Base-by-base conservation (phyloP, 2,113 vertebrate species). In the Ardeotis arabs region DNA sequence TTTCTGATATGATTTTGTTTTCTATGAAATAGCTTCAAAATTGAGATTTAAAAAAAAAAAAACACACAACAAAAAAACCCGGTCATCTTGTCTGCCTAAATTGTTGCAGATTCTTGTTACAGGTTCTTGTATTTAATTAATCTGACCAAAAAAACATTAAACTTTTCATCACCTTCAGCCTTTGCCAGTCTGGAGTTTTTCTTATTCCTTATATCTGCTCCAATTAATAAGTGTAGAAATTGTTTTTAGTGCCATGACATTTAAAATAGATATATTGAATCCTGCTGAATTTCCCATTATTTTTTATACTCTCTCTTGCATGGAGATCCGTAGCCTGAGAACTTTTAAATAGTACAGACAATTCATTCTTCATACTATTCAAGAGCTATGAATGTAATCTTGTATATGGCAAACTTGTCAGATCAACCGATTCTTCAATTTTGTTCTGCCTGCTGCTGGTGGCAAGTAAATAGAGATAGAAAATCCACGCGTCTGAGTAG, bases 211-310 rank as follows among this genome's bases (percentile, higher is more conserved):
- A 3, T 41, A 47, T 73, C 47, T 80, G 27, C 58, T 74, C 44
- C 68, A 89, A 88, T 78, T 82, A 87, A 22, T 60, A 70, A 59
- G 21, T n/a, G 37, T 35, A 70, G 45, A 87, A 90, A 69, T 92
- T 66, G 3, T 2, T 72, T 84, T 89, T 78, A 84, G 52, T 83
- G 58, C 33, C 20, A 14, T 63, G 81, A 35, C 15, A n/a, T 80
- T 89, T n/a, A 53, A 78, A 27, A 68, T 4, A 76, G 7, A 50
- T 47, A 6, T 18, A 45, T 28, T 17, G 11, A 81, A 60, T n/a
- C 22, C 52, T 59, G 13, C 59, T 89, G 84, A 45, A 87, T 58
- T 91, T 85, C 49, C 25, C 27, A 37, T 75, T 59, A 37, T 66
- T 85, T 93, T 85, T 56, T 11, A 35, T 79, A 62, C 12, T 62